Conservation (phyloP, 2,888 invertebrate species). For the Cistogaster globosa region DNA sequence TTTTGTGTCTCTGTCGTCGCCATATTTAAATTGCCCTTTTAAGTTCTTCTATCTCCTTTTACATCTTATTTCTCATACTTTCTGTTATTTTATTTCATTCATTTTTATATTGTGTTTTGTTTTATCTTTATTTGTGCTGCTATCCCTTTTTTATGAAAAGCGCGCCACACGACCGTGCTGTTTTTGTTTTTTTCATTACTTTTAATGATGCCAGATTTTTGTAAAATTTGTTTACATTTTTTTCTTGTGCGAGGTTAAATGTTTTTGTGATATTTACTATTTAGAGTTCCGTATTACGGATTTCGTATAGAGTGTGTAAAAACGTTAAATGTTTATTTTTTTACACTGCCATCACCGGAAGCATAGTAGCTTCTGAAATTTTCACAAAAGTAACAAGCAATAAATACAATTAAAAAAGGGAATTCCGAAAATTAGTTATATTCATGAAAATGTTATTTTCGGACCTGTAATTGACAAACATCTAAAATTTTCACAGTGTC, state of each 20-base stretch:
- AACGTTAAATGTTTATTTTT: no score
- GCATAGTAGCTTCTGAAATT: no score
- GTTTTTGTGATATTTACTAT: no score
- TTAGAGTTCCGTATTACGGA: no score
- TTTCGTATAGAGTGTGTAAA: no score
- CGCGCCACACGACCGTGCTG: constrained; percentile 60
- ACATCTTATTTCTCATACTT: constrained; percentile 24
- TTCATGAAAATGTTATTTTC: no score
- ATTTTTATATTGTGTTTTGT: constrained; percentile 23
- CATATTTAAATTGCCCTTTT: constrained; percentile 54
- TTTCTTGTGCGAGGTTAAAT: neutral
- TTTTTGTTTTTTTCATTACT: constrained; percentile 27
- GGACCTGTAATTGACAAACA: no score
- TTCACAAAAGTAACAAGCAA: no score
- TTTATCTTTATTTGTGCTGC: neutral
- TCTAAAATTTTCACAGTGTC: no score
- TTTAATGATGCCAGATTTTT: constrained; percentile 53
- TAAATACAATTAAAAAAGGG: no score
- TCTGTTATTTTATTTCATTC: constrained; percentile 41
- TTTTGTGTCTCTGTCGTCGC: constrained; percentile 67
- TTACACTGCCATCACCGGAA: no score
- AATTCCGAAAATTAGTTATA: no score
- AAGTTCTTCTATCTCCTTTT: constrained; percentile 47
- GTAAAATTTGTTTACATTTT: constrained; percentile 52
- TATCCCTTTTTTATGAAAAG: constrained; percentile 62